Percentiles rank a stretch among this genome's conserved stretches.
These are phyloP conservation scores for Eledona agricola DNA, from an alignment of 2,888 invertebrate species.

Conservation along the genomic window DNA sequence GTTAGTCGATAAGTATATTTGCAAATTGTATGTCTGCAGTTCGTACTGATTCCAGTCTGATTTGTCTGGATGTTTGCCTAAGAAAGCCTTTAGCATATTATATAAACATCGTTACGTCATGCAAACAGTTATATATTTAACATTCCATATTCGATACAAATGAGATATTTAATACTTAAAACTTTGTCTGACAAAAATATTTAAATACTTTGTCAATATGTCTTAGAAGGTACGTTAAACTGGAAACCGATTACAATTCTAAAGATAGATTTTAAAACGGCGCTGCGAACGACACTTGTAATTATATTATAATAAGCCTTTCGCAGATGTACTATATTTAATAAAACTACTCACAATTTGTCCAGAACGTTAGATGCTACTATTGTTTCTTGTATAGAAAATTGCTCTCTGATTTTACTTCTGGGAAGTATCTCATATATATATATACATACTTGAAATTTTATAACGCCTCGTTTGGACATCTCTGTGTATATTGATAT, in stretches of 20 bases:
- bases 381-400: constrained; percentile 43
- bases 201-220: constrained; percentile 60
- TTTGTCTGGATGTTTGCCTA: constrained; percentile 60
- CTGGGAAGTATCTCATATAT: constrained; percentile 57
- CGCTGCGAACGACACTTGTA: constrained; percentile 60
- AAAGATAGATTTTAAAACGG: constrained; percentile 57
- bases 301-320: constrained; percentile 60
- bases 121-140: constrained; percentile 55
- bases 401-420: constrained; percentile 51
- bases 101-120: constrained; percentile 56
- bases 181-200: constrained; percentile 47
- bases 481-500: constrained; percentile 50
- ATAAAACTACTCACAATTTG: constrained; percentile 52
- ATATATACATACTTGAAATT: constrained; percentile 52
- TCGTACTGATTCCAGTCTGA: constrained; percentile 59
- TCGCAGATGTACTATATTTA: constrained; percentile 61
- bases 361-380: constrained; percentile 52
- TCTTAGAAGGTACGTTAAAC: constrained; percentile 49
- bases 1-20: constrained; percentile 57
- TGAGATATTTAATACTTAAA: constrained; percentile 46
- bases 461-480: constrained; percentile 39
- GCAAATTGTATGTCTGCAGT: constrained; percentile 57
- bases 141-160: constrained; percentile 55
- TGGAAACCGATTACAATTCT: constrained; percentile 60
- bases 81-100: constrained; percentile 61